phyloP scores from a whole-genome alignment of 2,888 invertebrate genomes.

The Myopa tessellatipennis region DNA sequence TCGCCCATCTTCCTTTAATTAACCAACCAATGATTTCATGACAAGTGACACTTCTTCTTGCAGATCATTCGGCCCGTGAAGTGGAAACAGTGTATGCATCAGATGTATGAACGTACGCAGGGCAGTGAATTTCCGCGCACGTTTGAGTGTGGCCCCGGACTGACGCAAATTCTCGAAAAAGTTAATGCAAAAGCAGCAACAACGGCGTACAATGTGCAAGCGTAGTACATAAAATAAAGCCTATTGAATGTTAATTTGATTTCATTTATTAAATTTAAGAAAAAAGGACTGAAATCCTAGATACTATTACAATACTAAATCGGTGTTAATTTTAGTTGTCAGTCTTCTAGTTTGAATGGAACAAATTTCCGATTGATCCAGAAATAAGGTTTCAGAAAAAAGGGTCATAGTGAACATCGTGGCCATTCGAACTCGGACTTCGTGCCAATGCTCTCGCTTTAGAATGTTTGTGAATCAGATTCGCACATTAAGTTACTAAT shows the following conservation, averaged over 20 bases:
- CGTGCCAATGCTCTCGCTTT: too few species aligned
- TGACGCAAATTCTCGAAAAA: constrained; percentile 81
- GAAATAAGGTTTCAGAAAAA: too few species aligned
- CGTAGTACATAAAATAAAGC: constrained; percentile 49
- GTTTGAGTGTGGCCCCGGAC: constrained; percentile 89
- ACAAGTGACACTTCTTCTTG: constrained; percentile 44
- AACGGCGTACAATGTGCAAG: constrained; percentile 60
- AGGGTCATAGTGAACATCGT: too few species aligned
- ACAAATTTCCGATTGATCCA: too few species aligned
- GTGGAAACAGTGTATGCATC: constrained; percentile 93
- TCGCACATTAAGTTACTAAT: too few species aligned
- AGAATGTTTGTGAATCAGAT: too few species aligned
- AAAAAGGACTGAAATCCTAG: constrained; percentile 7
- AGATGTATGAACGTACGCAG: constrained; percentile 78
- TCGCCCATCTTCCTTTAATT: too few species aligned
- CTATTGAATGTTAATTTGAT: neutral
- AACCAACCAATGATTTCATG: neutral
- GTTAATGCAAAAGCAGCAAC: constrained; percentile 87
- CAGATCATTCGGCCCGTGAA: constrained; percentile 81
- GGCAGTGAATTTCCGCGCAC: constrained; percentile 81
- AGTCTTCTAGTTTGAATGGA: too few species aligned
- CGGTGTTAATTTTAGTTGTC: too few species aligned
- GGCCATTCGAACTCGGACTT: too few species aligned
- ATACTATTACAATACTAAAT: neutral
- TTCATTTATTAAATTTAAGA: constrained; percentile 42